Evolutionary conservation across 2,888 invertebrate genomes (phyloP).

Genomic region (Aporophyla lueneburgensis): DNA sequence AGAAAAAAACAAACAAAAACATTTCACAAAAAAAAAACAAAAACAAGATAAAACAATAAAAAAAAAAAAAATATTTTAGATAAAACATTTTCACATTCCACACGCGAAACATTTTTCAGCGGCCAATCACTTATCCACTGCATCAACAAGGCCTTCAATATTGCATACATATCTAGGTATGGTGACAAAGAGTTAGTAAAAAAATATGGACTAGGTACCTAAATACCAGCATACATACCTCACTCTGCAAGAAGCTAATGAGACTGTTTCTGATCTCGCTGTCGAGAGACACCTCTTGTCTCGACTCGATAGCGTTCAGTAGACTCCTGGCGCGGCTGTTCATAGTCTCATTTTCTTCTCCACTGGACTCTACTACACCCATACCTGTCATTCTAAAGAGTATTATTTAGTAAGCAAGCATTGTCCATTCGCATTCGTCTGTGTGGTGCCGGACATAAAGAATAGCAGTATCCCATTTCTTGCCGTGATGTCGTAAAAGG

Average conservation of each 20-base stretch:
- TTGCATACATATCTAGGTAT: not conserved
- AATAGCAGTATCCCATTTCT: no score
- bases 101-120: not conserved
- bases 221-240: conserved; percentile 69
- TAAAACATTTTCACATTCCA: no score
- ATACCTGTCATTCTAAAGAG: conserved; percentile 56
- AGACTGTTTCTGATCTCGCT: conserved; percentile 74
- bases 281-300: conserved; percentile 71
- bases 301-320: conserved; percentile 77
- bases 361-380: conserved; percentile 16
- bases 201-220: not conserved
- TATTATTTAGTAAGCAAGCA: not conserved
- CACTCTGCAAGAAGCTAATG: conserved; percentile 79
- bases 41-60: no score
- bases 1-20: no score
- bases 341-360: conserved; percentile 33
- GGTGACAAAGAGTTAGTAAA: not conserved
- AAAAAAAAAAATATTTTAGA: no score
- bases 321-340: conserved; percentile 74
- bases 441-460: no score
- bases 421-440: not conserved
- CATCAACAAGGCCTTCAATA: not conserved
- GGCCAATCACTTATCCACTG: not conserved
- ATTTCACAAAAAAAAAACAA: no score
- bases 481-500: no score